phyloP scores from a whole-genome alignment of 2,888 invertebrate species.

The Drosophila algonquin region DNA sequence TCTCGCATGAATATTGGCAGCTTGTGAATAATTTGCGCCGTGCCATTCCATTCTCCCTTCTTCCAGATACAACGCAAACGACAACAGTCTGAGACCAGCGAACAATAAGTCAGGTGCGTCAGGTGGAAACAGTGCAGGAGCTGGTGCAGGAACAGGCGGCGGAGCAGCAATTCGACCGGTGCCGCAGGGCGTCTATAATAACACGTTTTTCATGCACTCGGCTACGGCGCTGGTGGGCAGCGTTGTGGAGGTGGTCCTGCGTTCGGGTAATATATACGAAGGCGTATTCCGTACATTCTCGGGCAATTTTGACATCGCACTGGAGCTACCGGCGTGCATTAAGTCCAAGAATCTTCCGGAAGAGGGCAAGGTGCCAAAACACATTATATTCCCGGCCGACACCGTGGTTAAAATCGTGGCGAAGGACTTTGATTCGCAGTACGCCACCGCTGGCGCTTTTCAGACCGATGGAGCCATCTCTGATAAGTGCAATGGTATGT shows the following conservation, averaged over 20 bases:
- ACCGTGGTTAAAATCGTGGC: slow-evolving; percentile 94
- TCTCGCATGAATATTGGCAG: background rate
- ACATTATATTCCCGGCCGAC: slow-evolving; percentile 89
- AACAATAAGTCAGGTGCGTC: slow-evolving; percentile 83
- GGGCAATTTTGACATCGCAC: slow-evolving; percentile 93
- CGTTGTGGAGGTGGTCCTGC: slow-evolving; percentile 91
- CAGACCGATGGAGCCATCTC: slow-evolving; percentile 95
- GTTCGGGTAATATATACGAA: slow-evolving; percentile 93
- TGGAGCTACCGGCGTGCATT: slow-evolving; percentile 93
- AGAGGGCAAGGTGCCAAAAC: slow-evolving; percentile 79
- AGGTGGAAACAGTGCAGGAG: slow-evolving; percentile 35
- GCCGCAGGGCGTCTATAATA: slow-evolving; percentile 94
- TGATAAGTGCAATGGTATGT: slow-evolving; percentile 90
- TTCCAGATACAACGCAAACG: slow-evolving; percentile 79
- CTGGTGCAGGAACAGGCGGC: slow-evolving; percentile 23
- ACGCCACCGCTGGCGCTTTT: slow-evolving; percentile 94
- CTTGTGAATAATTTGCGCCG: background rate
- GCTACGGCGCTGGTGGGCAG: slow-evolving; percentile 94
- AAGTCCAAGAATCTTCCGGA: slow-evolving; percentile 81
- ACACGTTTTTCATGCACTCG: slow-evolving; percentile 95
- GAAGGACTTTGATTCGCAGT: slow-evolving; percentile 94
- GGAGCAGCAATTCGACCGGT: slow-evolving; percentile 85
- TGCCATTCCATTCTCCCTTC: background rate
- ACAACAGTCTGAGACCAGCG: slow-evolving; percentile 70
- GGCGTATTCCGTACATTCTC: slow-evolving; percentile 96